phyloP scores from a whole-genome alignment of 2,797 vertebrate species.

The Lates japonicus region DNA sequence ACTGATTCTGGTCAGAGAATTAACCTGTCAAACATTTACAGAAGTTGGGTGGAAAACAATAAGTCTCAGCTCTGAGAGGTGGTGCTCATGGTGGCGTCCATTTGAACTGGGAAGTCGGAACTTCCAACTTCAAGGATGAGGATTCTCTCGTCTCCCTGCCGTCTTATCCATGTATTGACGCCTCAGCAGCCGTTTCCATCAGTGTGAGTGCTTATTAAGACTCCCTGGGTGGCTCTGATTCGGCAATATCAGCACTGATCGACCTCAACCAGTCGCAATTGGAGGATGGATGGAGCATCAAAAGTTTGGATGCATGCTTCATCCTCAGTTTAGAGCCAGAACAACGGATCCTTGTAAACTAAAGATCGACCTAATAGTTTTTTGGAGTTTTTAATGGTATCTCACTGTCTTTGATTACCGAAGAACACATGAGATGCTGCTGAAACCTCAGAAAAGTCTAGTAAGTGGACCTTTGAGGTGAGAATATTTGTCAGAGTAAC shows the following conservation, averaged over 20 bases:
- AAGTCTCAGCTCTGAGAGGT: not conserved
- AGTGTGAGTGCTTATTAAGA: conserved; percentile 41
- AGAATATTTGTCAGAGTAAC: conserved; percentile 3
- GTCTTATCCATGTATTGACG: conserved; percentile 43
- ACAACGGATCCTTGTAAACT: not conserved
- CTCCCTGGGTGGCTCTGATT: conserved; percentile 29
- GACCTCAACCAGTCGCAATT: conserved; percentile 29
- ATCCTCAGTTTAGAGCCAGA: not conserved
- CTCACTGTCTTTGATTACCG: not conserved
- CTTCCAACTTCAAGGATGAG: no score
- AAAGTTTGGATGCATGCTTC: conserved; percentile 13
- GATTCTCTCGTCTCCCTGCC: not conserved
- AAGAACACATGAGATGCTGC: not conserved
- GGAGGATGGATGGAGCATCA: conserved; percentile 51
- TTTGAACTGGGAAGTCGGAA: no score
- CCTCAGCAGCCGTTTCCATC: conserved; percentile 32
- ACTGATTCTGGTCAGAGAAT: not conserved
- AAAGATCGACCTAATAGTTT: not conserved
- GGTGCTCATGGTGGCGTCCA: no score
- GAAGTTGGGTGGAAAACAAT: no score
- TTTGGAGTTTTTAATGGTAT: not conserved
- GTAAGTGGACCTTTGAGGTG: not conserved
- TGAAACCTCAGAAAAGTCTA: not conserved
- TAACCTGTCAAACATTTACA: not conserved
- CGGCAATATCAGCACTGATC: conserved; percentile 47